Percentiles rank a stretch among this genome's conserved stretches.
These are phyloP conservation scores for Trochalopteron elliotii DNA, from an alignment of 2,113 vertebrate species.

Conservation along the genomic window DNA sequence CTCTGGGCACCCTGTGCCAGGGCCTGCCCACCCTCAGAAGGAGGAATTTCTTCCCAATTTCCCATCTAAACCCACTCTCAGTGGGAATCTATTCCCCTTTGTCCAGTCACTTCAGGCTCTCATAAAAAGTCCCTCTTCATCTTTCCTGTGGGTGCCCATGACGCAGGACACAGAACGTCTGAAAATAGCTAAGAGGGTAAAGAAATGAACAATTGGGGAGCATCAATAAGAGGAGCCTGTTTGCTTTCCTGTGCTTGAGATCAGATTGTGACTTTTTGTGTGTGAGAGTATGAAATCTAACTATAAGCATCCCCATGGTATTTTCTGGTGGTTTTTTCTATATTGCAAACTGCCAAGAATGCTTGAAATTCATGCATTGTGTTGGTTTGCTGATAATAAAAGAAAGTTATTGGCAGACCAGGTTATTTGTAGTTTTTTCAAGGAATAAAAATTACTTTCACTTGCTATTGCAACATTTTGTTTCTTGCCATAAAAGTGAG, in stretches of 20 bases:
- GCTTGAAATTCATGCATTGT: background rate
- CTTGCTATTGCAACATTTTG: background rate
- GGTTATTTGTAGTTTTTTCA: background rate
- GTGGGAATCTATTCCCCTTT: background rate
- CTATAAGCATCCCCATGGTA: background rate
- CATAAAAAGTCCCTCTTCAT: background rate
- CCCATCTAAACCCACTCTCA: background rate
- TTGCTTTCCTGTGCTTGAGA: background rate
- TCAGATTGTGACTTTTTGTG: background rate
- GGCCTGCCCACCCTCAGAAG: rapidly evolving
- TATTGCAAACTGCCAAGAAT: background rate
- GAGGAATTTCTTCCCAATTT: rapidly evolving
- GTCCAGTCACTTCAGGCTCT: background rate
- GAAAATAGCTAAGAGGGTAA: rapidly evolving
- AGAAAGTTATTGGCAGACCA: background rate
- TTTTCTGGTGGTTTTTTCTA: background rate
- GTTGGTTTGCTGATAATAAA: background rate
- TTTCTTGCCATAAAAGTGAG: background rate
- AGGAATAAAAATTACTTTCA: background rate
- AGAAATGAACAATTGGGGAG: rapidly evolving
- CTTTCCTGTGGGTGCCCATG: background rate
- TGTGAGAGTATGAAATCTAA: background rate
- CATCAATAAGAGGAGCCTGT: background rate
- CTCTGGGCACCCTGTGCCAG: background rate
- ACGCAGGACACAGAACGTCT: background rate